Conservation (phyloP, 2,888 invertebrate species). For the Thereva nobilitata region DNA sequence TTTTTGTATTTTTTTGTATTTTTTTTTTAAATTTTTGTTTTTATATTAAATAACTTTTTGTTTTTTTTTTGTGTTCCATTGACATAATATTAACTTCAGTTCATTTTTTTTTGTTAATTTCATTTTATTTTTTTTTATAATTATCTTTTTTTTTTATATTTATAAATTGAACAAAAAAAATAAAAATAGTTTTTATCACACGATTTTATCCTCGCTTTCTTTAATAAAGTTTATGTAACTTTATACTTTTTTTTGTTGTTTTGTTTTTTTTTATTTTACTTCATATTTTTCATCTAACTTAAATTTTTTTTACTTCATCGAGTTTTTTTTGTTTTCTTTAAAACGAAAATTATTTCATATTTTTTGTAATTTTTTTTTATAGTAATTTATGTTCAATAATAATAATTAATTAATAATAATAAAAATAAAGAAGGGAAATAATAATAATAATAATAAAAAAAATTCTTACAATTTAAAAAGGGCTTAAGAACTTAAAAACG, state of each 20-base stretch:
- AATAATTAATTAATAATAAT: constrained; percentile 9
- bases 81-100: constrained; percentile 15
- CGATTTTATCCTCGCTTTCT: constrained; percentile 14
- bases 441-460: background rate
- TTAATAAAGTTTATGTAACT: too few relatives aligned
- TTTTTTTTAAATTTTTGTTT: constrained; percentile 1
- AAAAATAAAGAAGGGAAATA: constrained; percentile 12
- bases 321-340: constrained; percentile 17
- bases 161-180: constrained; percentile 27
- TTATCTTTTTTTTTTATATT: too few relatives aligned
- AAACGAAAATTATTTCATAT: constrained; percentile 21
- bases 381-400: background rate
- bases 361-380: background rate
- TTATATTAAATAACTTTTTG: too few relatives aligned
- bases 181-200: constrained; percentile 31
- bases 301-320: constrained; percentile 8
- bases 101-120: constrained; percentile 7
- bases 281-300: too few relatives aligned
- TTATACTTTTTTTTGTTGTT: too few relatives aligned
- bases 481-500: too few relatives aligned
- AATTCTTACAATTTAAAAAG: too few relatives aligned
- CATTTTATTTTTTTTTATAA: too few relatives aligned
- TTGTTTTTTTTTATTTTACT: too few relatives aligned
- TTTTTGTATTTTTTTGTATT: constrained; percentile 30
- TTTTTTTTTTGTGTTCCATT: too few relatives aligned